Base-by-base conservation (phyloP, 2,113 vertebrate species). In the Grammomys dolichurus region DNA sequence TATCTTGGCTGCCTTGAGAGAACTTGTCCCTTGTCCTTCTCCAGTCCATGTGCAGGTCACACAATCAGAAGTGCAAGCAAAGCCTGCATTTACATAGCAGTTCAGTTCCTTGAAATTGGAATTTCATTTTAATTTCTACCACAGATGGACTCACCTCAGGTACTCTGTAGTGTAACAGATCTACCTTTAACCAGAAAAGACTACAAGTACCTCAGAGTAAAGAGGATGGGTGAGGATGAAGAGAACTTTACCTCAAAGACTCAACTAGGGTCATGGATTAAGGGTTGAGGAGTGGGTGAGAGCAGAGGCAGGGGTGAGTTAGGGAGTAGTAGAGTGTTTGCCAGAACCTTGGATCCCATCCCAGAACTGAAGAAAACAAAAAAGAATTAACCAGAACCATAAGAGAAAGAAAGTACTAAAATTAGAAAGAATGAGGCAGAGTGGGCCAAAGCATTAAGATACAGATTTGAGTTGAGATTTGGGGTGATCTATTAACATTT, bases 401-500 rank as follows among this genome's bases (percentile, higher is more conserved):
- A 58, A n/a, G 8, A 58, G 67, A 89, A 89, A 96, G 10, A 51
- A 33, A 33, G 58, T 3, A n/a, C 1, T 43, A 10, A 24, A 13
- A 63, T 13, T 46, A 63, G 26, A 14, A 72, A 40, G 22, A 33
- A 10, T 33, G 7, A 78, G 63, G 31, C 40, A 63, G 84, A 90
- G 28, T 69, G 48, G 11, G 3, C 43, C 48, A 65, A 90, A 75
- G n/a, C 48, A 65, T 91, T 77, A 82, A 91, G 67, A 91, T 75
- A 73, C 58, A 63, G 89, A 48, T 43, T 60, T 78, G 43, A 54
- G 40, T 73, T 72, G 36, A 95, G 95, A 89, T 95, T 81, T 82
- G 96, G 93, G 87, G 63, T 89, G 43, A 63, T 58, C 93, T 76
- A n/a, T 88, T 90, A 95, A 94, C 3, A 2, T 87, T 94, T 90